phyloP scores from a whole-genome alignment of 2,113 vertebrate genomes.

The Pampusana beccarii region DNA sequence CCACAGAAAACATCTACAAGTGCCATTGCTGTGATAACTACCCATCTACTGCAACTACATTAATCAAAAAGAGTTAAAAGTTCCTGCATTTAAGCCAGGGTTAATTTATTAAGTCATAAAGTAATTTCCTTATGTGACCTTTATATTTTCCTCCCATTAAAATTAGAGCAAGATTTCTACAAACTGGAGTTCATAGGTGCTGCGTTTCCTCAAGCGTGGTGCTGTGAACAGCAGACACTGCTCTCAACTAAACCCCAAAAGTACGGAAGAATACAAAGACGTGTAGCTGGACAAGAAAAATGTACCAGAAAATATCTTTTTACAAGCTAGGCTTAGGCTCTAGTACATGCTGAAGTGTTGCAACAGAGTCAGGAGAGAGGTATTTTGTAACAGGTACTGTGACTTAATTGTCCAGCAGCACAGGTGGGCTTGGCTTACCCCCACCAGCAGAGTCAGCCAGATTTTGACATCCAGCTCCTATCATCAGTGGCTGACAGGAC shows the following conservation, averaged over 20 bases:
- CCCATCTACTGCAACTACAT: not conserved
- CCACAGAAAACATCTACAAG: not conserved
- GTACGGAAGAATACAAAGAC: not conserved
- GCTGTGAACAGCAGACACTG: not conserved
- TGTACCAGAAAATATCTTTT: not conserved
- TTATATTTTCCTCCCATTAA: not conserved
- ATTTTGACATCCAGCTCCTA: not conserved
- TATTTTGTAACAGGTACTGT: not conserved
- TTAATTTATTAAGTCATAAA: not conserved
- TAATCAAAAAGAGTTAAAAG: not conserved
- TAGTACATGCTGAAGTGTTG: not conserved
- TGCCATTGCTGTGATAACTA: not conserved
- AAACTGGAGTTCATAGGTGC: not conserved
- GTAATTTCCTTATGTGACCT: not conserved
- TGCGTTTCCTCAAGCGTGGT: not conserved
- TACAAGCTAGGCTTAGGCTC: not conserved
- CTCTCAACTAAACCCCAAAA: not conserved
- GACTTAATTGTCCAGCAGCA: not conserved
- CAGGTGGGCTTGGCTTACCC: not conserved
- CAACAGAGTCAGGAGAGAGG: not conserved
- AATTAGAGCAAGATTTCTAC: not conserved
- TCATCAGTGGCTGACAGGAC: not conserved
- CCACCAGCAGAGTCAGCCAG: not conserved
- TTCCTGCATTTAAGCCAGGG: not conserved
- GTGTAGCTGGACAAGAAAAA: not conserved